Conservation (phyloP, 2,113 vertebrate species). For the Saimiri boliviensis region DNA sequence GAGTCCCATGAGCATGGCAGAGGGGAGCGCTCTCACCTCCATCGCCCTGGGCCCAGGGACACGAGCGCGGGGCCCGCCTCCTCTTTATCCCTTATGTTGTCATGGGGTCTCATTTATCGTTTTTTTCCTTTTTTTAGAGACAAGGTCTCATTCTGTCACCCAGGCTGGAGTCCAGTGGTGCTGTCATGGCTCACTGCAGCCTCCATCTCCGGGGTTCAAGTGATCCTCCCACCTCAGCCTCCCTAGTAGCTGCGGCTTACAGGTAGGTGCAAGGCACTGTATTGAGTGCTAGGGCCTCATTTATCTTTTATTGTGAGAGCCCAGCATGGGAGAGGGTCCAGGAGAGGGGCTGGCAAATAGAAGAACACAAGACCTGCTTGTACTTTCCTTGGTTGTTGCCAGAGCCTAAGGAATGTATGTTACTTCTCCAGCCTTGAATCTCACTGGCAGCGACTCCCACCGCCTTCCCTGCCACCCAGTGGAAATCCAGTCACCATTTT, state of each 20-base stretch:
- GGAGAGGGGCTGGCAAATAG: not conserved
- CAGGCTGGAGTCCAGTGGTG: not conserved
- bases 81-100: rapidly evolving
- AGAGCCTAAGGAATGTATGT: not conserved
- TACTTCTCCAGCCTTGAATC: not conserved
- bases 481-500: not conserved
- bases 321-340: not conserved
- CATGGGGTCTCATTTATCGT: not conserved
- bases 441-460: not conserved
- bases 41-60: rapidly evolving
- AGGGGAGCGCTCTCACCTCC: rapidly evolving
- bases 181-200: not conserved
- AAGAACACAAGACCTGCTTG: not conserved
- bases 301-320: not conserved
- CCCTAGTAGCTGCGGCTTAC: not conserved
- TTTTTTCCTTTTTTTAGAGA: not conserved
- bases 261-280: too few relatives aligned
- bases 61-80: rapidly evolving
- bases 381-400: not conserved
- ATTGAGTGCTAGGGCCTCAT: not conserved
- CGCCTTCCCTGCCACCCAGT: rapidly evolving
- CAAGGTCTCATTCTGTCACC: not conserved
- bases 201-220: not conserved
- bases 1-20: not conserved
- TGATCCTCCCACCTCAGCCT: not conserved